A percentile compares a stretch with the other conserved stretches of the same genome.
Conservation (phyloP, 2,888 invertebrate genomes). For the Drosophila kuntzei region DNA sequence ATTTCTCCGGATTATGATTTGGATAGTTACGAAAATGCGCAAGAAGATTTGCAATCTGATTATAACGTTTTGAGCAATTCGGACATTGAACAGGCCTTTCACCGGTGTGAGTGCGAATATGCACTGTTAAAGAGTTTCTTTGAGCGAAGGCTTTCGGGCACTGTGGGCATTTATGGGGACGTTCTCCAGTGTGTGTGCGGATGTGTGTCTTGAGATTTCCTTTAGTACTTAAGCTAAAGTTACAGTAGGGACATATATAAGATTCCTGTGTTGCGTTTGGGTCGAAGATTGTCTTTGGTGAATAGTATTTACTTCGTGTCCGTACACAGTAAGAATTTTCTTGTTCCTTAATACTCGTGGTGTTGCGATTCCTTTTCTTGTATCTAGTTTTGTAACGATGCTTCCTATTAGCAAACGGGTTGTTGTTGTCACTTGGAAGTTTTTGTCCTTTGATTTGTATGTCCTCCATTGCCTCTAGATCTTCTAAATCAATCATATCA, state of each 20-base stretch:
- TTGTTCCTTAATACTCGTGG: neutral
- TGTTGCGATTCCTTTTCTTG: neutral
- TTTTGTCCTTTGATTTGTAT: neutral
- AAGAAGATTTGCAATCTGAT: neutral
- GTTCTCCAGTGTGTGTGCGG: slow-evolving; percentile 35
- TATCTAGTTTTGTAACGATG: neutral
- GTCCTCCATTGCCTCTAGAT: neutral
- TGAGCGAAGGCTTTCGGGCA: slow-evolving; percentile 24
- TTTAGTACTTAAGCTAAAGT: neutral
- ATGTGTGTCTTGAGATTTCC: slow-evolving; percentile 24
- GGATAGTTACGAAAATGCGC: slow-evolving; percentile 1
- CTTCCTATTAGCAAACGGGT: too few species aligned
- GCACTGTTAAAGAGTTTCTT: neutral
- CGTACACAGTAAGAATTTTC: neutral
- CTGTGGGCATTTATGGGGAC: slow-evolving; percentile 17
- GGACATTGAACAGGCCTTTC: slow-evolving; percentile 27
- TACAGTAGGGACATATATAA: slow-evolving; percentile 9
- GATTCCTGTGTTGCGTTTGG: neutral
- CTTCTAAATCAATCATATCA: slow-evolving; percentile 18
- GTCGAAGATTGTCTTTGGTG: neutral
- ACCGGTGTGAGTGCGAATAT: slow-evolving; percentile 32
- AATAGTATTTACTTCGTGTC: neutral
- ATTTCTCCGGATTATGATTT: neutral
- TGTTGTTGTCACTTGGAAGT: too few species aligned
- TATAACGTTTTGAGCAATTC: neutral